Evolutionary conservation across 2,888 invertebrate genomes (phyloP).

Genomic region (Pecten maximus): DNA sequence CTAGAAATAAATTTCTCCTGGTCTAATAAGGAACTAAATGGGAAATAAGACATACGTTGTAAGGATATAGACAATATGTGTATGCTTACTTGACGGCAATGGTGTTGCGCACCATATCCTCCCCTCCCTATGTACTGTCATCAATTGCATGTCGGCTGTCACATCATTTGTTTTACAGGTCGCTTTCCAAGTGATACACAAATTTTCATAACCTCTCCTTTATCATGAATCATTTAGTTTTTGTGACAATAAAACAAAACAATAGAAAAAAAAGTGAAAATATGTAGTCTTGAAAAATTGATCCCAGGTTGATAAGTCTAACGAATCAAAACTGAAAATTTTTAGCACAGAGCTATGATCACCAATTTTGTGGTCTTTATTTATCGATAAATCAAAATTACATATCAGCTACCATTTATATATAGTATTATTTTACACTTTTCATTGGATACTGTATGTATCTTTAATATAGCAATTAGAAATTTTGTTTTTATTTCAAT

Average conservation of each 20-base stretch:
- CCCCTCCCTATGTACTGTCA: neutral
- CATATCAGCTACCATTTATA: too few species aligned
- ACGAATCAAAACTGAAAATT: neutral
- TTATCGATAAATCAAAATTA: too few species aligned
- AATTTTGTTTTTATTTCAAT: neutral
- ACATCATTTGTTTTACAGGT: conserved; percentile 18
- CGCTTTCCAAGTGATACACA: neutral
- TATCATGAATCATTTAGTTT: neutral
- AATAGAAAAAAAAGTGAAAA: neutral
- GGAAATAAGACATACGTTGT: neutral
- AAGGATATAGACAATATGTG: neutral
- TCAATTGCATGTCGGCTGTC: conserved; percentile 14
- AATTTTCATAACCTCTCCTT: neutral
- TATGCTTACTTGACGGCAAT: neutral
- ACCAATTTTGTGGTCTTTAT: too few species aligned
- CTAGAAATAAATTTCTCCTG: neutral
- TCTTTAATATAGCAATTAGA: neutral
- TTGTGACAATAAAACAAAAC: conserved; percentile 14
- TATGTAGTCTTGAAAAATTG: neutral
- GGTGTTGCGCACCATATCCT: neutral
- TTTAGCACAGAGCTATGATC: neutral
- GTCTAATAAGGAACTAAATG: neutral
- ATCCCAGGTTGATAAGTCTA: neutral
- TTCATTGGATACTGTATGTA: neutral
- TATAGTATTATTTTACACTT: neutral